A percentile compares a stretch with the other conserved stretches of the same genome.
Evolutionary conservation across 2,113 vertebrate genomes (phyloP).

Genomic region (Macquaria australasica): DNA sequence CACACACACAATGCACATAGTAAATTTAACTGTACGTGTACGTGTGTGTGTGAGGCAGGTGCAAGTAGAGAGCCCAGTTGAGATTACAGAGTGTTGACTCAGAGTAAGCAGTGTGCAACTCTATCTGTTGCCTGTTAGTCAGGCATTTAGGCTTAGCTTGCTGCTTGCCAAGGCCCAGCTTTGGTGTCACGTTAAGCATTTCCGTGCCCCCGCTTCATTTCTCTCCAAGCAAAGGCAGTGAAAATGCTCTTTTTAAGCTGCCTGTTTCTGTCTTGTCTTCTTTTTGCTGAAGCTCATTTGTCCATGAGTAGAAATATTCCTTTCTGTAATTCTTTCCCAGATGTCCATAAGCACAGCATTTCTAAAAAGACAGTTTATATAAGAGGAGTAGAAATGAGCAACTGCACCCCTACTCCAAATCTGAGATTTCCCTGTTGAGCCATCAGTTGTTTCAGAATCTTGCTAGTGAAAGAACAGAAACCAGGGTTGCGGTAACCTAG

Average conservation of each 20-base stretch:
- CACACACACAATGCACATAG: conserved; percentile 81
- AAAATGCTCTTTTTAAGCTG: conserved; percentile 26
- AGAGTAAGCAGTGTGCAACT: conserved; percentile 89
- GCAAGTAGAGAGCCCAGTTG: conserved; percentile 79
- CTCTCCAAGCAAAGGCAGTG: conserved; percentile 38
- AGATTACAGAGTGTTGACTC: conserved; percentile 94
- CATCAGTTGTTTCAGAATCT: neutral
- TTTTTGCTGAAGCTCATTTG: neutral
- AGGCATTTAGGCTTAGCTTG: conserved; percentile 88
- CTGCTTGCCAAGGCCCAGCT: conserved; percentile 88
- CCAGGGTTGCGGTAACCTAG: conserved; percentile 22
- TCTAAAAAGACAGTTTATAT: neutral
- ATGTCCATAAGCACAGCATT: neutral
- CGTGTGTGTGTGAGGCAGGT: conserved; percentile 73
- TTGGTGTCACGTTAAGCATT: conserved; percentile 84
- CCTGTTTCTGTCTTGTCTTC: conserved; percentile 30
- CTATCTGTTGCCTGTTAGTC: conserved; percentile 87
- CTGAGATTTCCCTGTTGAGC: neutral
- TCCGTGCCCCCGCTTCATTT: conserved; percentile 51
- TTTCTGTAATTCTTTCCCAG: neutral
- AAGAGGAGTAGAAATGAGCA: neutral
- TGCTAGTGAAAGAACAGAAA: conserved; percentile 55
- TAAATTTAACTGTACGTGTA: conserved; percentile 53
- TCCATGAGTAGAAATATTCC: neutral
- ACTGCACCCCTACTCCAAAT: neutral